Base-by-base conservation (phyloP, 2,797 vertebrate species). In the Hipposideros larvatus region DNA sequence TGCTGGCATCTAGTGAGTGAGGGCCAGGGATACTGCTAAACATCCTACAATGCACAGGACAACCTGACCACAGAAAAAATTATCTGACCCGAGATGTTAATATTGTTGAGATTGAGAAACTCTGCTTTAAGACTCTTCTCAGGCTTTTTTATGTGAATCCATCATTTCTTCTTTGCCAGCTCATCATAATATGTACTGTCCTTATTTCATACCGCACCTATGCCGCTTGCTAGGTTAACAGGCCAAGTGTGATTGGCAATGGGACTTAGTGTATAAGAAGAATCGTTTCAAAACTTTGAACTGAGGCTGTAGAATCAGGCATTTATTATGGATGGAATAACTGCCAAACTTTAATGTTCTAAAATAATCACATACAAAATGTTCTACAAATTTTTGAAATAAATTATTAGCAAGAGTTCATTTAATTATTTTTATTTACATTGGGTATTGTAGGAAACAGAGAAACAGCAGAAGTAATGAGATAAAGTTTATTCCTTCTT, bases 401-500 rank as follows among this genome's bases (percentile, higher is more conserved):
- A n/a, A 66, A 55, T 84, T 43, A 63, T 79, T 55, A 94, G 7
- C 71, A 66, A 74, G 55, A 73, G n/a, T 77, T 71, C 18, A 28
- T 63, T 82, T 59, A 21, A 6, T 87, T 92, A 14, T 83, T 95
- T 83, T 89, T 59, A 13, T 21, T 55, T 87, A 53, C 22, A 2
- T 31, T 65, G 31, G 24, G 46, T 10, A 90, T 26, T 7, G 16
- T 41, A 53, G 89, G 70, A 83, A 90, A 73, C 24, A 73, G 74
- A 70, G 77, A 21, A 82, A 21, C 11, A 71, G 65, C 43, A 84
- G 63, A 83, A 85, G 73, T 86, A 92, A 92, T 65, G 78, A 95
- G 46, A 71, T 77, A 71, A 34, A 28, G 26, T 57, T 86, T 90
- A 10, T 22, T 55, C 11, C 22, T 87, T 83, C 61, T 88, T 74